A percentile compares a stretch with the other conserved stretches of the same genome.
These are phyloP conservation scores for Trachythela sp. DNA, from an alignment of 64 coral and sea anemone species.

Conservation along the genomic window DNA sequence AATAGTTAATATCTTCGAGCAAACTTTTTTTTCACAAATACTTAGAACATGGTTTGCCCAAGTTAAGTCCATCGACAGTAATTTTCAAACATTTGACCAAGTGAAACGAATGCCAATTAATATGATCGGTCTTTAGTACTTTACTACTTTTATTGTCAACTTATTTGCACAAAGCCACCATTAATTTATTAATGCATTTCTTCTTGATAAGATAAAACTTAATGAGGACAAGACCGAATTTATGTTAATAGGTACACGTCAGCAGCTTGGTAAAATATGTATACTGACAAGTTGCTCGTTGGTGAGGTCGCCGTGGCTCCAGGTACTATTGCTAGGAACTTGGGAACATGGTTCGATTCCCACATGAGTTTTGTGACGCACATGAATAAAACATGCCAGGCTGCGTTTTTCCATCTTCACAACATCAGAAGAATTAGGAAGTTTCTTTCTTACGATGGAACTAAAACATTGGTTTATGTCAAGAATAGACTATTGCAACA, in stretches of 20 bases:
- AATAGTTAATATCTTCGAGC: no score
- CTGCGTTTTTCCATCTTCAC: neutral
- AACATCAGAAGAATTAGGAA: neutral
- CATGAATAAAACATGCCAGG: neutral
- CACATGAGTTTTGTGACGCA: neutral
- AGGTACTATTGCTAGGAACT: neutral
- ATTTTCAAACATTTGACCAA: no score
- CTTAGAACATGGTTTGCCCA: no score
- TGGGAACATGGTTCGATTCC: neutral
- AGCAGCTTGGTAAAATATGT: conserved; percentile 19
- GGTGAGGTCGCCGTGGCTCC: neutral
- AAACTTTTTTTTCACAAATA: no score
- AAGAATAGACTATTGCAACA: conserved; percentile 53
- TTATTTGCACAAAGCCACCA: no score
- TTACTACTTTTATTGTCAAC: no score
- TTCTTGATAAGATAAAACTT: no score
- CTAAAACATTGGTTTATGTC: neutral
- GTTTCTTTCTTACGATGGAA: neutral
- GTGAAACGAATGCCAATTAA: no score
- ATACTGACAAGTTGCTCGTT: neutral
- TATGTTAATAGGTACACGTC: neutral
- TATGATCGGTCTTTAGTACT: no score
- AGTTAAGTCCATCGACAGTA: no score
- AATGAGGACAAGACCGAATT: conserved; percentile 19
- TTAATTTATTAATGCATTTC: no score